Conservation (phyloP, 1,140 invertebrate species). For the Teleogryllus occipitalis region DNA sequence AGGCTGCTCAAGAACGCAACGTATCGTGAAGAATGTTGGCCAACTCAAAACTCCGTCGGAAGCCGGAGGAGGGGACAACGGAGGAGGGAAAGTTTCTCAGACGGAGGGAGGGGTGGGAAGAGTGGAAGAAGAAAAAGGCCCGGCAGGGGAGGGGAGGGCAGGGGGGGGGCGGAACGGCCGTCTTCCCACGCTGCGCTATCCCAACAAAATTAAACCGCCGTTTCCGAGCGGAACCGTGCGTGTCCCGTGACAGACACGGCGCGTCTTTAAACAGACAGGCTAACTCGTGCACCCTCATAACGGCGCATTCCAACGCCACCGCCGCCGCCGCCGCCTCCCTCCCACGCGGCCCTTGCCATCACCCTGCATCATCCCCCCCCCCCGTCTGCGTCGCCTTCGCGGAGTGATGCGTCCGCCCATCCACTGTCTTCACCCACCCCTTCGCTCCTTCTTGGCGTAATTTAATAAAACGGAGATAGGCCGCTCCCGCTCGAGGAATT, state of each 20-base stretch:
- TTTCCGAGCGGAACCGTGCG: not conserved
- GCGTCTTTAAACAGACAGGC: not conserved
- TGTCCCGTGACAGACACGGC: not conserved
- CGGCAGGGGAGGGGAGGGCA: not conserved
- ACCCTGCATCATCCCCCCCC: too few species aligned
- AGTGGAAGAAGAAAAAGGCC: not conserved
- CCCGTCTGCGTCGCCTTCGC: too few species aligned
- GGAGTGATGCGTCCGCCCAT: too few species aligned
- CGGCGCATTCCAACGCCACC: not conserved
- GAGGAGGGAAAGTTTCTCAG: not conserved
- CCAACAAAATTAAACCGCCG: not conserved
- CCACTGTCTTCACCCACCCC: too few species aligned
- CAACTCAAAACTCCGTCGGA: not conserved
- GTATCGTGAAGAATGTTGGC: constrained; percentile 3
- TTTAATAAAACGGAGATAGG: too few species aligned
- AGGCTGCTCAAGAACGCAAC: not conserved
- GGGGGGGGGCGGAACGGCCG: not conserved
- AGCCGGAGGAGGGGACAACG: not conserved
- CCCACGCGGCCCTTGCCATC: not conserved
- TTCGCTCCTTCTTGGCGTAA: too few species aligned
- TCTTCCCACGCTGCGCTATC: not conserved
- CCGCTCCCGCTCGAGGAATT: too few species aligned
- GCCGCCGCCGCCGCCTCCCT: not conserved
- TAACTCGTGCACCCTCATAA: not conserved
- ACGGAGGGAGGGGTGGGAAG: not conserved